Evolutionary conservation across 2,888 invertebrate species (phyloP), one percentile per base, ranked within the genome.

Genomic region (Gibbula magus): DNA sequence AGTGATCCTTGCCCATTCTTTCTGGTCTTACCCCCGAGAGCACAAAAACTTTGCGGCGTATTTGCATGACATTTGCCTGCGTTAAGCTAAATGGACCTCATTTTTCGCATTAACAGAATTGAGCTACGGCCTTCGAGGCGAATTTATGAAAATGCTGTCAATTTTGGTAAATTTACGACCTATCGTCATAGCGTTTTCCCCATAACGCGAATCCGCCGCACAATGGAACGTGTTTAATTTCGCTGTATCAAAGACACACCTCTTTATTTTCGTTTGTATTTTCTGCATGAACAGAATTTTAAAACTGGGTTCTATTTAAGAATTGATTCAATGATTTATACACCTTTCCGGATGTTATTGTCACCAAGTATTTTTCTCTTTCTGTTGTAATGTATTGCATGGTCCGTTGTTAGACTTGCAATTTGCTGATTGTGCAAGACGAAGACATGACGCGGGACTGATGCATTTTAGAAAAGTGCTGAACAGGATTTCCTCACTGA

Each of bases 101-200:
- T 29, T 61, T 56, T 61, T 29, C 61, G 61, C 61, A 61, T 61
- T 61, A 61, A 61, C 29, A 61, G 29, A 61, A 61, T 61, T 61
- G 61, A 61, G 25, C 29, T 13, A 29, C 29, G 25, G 61, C 25
- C 25, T 25, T 10, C 10, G 29, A 61, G 61, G 18, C 61, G 29
- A 61, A 61, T 61, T 61, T 61, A 61, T 61, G 61, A 61, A 61
- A 61, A 61, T 61, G 16, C 61, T 61, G 61, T 61, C 61, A 61
- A 29, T 61, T 61, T 61, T 61, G 1, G 25, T 61, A 29, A 61
- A 61, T 61, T 61, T 61, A 61, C 61, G 61, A 61, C 16, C 61
- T 29, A 29, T 25, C 29, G 29, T 61, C 29, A 18, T 13, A 0
- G 29, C 61, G 29, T n/a, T 61, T 29, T 25, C 61, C 25, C 61